Percentiles rank a stretch among this genome's conserved stretches.
Evolutionary conservation across 2,797 vertebrate species (phyloP).

Genomic region (Lithobates sylvaticus): DNA sequence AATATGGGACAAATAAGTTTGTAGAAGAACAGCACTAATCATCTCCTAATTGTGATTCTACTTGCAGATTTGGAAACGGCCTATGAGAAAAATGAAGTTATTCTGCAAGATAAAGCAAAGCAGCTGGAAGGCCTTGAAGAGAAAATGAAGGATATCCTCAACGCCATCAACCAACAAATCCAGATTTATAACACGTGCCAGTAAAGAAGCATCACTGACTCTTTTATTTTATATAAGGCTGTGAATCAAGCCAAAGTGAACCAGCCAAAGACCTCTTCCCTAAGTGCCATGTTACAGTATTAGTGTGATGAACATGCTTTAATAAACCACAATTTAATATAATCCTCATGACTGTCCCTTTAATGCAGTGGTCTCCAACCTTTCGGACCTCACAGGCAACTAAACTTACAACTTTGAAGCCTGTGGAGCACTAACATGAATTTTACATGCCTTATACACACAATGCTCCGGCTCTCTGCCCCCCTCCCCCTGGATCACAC

Average conservation of each 20-base stretch:
- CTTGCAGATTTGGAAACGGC: conserved; percentile 87
- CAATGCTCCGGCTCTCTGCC: too few species aligned
- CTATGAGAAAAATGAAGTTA: conserved; percentile 90
- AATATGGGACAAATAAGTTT: too few species aligned
- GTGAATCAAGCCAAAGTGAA: not conserved
- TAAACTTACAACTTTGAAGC: too few species aligned
- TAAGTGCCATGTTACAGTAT: not conserved
- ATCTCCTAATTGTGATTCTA: not conserved
- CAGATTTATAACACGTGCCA: conserved; percentile 99
- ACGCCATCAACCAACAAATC: conserved; percentile 94
- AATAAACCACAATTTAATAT: not conserved
- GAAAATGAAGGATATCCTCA: conserved; percentile 91
- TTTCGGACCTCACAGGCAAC: too few species aligned
- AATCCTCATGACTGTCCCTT: too few species aligned
- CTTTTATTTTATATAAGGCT: not conserved
- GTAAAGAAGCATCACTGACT: conserved; percentile 71
- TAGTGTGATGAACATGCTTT: not conserved
- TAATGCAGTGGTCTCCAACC: too few species aligned
- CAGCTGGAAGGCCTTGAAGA: conserved; percentile 94
- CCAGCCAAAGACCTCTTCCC: not conserved
- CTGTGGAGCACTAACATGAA: too few species aligned
- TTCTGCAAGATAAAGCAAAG: conserved; percentile 88
- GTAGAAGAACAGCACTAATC: too few species aligned
- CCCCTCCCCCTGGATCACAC: too few species aligned
- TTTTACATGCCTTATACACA: too few species aligned